phyloP scores from a whole-genome alignment of 2,888 invertebrate species.

The Acanthacorydalis orientalis region DNA sequence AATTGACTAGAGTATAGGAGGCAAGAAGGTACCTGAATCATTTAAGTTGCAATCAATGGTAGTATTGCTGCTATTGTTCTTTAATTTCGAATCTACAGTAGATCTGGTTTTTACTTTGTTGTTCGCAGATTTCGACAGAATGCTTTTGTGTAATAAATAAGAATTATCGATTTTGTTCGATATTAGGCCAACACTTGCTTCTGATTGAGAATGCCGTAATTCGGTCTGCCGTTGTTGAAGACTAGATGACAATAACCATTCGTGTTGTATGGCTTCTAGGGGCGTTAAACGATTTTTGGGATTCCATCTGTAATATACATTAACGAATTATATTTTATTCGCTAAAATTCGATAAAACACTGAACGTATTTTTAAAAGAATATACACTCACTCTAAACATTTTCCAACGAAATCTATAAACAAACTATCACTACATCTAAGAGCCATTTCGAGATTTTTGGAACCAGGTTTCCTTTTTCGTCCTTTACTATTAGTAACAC shows the following conservation, averaged over 20 bases:
- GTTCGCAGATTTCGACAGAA: slow-evolving; percentile 16
- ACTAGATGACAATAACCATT: slow-evolving; percentile 55
- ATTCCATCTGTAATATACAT: slow-evolving; percentile 57
- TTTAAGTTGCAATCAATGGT: slow-evolving; percentile 35
- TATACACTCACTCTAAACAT: slow-evolving; percentile 68
- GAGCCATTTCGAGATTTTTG: slow-evolving; percentile 61
- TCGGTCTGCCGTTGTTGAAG: slow-evolving; percentile 18
- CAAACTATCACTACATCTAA: slow-evolving; percentile 70
- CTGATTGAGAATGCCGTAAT: slow-evolving; percentile 32
- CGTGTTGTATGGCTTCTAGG: slow-evolving; percentile 77
- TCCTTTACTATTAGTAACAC: slow-evolving; percentile 85
- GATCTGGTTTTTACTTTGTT: slow-evolving; percentile 24
- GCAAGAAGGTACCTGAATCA: slow-evolving; percentile 44
- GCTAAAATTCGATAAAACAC: neutral
- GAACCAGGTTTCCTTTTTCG: slow-evolving; percentile 78
- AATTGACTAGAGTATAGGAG: slow-evolving; percentile 34
- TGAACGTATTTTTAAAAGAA: neutral
- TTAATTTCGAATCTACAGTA: slow-evolving; percentile 13
- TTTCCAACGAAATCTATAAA: slow-evolving; percentile 83
- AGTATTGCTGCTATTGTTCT: slow-evolving; percentile 25
- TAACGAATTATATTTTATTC: neutral
- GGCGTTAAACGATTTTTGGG: slow-evolving; percentile 81
- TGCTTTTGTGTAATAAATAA: slow-evolving; percentile 15
- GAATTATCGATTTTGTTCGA: slow-evolving; percentile 14
- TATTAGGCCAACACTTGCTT: slow-evolving; percentile 23